Base-by-base conservation (phyloP, 2,113 vertebrate genomes). In the Brachyistius frenatus region DNA sequence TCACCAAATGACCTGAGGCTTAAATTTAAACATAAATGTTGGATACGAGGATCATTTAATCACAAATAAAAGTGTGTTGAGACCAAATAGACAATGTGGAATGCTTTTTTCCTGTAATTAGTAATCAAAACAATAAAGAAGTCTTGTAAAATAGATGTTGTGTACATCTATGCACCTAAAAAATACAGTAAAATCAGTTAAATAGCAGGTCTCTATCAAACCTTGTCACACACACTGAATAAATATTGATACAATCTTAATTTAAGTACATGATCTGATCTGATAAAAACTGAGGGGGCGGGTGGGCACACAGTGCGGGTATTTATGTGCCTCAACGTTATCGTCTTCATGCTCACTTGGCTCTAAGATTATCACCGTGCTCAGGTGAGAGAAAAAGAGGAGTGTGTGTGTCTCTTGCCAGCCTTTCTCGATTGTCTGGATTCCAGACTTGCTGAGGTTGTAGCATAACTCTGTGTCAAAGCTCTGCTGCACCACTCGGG, bases 351-450 rank as follows among this genome's bases (percentile, higher is more conserved):
- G 70, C 53, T 73, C 65, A 41, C 84, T 49, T 31, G 47, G 46
- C 65, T 66, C 63, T 82, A 74, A 74, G 65, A 68, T 86, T 78
- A 44, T 78, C 39, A 60, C 56, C 16, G 5, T 46, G 56, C 32
- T 75, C 37, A 71, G 52, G 35, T 69, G 56, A 82, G 58, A 78
- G 78, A 74, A 63, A 73, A 39, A 56, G 55, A 67, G 56, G n/a
- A 7, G 33, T 23, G 10, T 41, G 58, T 36, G 58, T 36, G 66
- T 81, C 60, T 13, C 32, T 54, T 1, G 0, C 77, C 58, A 46
- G 88, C 50, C 65, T 86, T 90, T 89, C 92, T 76, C 80, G 89
- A 92, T 80, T 8, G 60, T 84, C 78, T 60, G 83, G 88, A 94
- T 93, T 91, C 86, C 85, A 83, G 44, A 83, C 31, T 72, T 0